Base-by-base conservation (phyloP, 2,797 vertebrate species). In the Pagetopsis macropterus region DNA sequence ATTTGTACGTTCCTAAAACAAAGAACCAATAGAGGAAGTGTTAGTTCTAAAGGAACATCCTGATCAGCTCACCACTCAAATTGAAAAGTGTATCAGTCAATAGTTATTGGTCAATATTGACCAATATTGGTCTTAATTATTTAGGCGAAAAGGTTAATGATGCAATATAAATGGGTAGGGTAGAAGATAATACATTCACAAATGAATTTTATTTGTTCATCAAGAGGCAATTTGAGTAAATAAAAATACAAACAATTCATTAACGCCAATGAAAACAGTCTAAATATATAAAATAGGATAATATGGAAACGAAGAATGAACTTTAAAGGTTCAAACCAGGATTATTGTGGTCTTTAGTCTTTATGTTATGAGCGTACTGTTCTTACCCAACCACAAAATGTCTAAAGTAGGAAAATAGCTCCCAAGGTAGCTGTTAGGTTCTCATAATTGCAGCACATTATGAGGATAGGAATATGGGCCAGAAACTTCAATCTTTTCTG, bases 351-450 rank as follows among this genome's bases (percentile, higher is more conserved):
- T 61, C 17, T 55, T 46, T 50, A 10, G 48, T 10, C 5, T 69
- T 61, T 56, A 64, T 45, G 46, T 61, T 16, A 14, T n/a, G 12
- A 82, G 33, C 4, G 45, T 31, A 4, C 4, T 73, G 69, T 65
- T 76, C 40, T 44, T 48, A 61, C 41, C 51, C 52, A 45, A 51
- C 9, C 10, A 15, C 10, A 60, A 48, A 58, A 9, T 67, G 21
- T 10, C 17, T 37, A 11, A 40, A 58, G 31, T 31, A 55, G 16
- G 5, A 49, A 17, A 73, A 48, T 7, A 23, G 40, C 50, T 31
- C 62, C 19, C 16, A 27, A 37, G 15, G 46, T 19, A 65, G 65
- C 23, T 19, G 54, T 65, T 16, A 19, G 14, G 54, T 72, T 65
- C 9, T 41, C 12, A 17, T 76, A 19, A 65, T 46, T 44, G 43